Conservation (phyloP, 1,140 invertebrate genomes). For the Lepidurus arcticus region DNA sequence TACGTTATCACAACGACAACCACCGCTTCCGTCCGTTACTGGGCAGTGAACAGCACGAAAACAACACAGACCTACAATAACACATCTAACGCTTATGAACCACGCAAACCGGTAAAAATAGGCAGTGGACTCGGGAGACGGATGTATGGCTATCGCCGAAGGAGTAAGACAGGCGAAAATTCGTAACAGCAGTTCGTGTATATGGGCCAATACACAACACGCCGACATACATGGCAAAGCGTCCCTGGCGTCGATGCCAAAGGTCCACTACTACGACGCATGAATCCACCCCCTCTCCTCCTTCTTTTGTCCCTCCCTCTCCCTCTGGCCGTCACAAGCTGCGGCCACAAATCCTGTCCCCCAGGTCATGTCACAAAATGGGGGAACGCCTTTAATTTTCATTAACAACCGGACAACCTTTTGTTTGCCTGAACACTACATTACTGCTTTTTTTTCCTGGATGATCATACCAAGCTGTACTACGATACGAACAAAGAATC, state of each 20-base stretch:
- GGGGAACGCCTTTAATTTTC: neutral
- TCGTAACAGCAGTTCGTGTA: neutral
- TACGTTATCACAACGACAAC: neutral
- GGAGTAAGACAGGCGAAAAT: neutral
- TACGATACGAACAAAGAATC: no score
- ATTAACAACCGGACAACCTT: neutral
- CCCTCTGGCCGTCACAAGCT: neutral
- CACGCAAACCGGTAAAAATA: neutral
- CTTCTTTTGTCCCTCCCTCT: neutral
- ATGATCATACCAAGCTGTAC: no score
- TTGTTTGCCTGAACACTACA: neutral
- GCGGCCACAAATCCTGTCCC: neutral
- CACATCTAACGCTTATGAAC: neutral
- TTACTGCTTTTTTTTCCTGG: neutral
- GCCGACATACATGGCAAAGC: neutral
- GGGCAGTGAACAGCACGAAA: neutral
- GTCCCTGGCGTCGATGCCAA: neutral
- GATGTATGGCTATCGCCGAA: neutral
- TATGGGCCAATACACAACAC: neutral
- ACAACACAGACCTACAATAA: neutral
- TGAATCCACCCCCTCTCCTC: neutral
- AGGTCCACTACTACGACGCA: constrained; percentile 12
- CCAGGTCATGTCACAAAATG: neutral
- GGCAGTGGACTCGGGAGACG: neutral
- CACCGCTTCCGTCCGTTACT: neutral